Evolutionary conservation across 2,888 invertebrate genomes (phyloP), one percentile per base, ranked within the genome.

Genomic region (Conchocele bisecta): DNA sequence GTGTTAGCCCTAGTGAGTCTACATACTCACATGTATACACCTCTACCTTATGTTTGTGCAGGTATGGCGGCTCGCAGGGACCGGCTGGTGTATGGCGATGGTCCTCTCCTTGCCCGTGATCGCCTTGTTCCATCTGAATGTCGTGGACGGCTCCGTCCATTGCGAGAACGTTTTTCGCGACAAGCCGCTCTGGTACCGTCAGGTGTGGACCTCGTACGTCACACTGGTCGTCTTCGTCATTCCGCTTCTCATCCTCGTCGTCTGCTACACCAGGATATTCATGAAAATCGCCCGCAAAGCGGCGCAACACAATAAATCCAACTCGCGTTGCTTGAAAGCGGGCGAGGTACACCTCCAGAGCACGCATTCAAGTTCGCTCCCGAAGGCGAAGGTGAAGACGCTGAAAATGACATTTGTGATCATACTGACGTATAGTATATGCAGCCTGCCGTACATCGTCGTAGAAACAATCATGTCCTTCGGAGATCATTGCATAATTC

Each of bases 321-420:
- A 82, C 41, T 77, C 78, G 22, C 75, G 79, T 60, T 80, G 75
- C 42, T 81, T 83, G 39, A 88, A 85, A 54, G 84, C 88, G 3
- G 89, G 88, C 5, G 88, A 88, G 68, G 80, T 90, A 26, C 85
- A 86, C 28, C 81, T 89, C 13, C 89, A 88, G 65, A 86, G 87
- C 67, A 89, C 89, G 1, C 84, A 83, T 13, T 89, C 89, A 11
- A 84, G 80, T 26, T 88, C 91, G 0, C 81, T 91, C 24, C 89
- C 90, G 13, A 86, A 84, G 59, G 91, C 91, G 7, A 91, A 90
- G 76, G 83, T 88, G 15, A 91, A 91, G 71, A 91, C 91, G 2
- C 73, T 91, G 29, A 90, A 89, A 74, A 91, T 91, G 90, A 90
- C 91, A 5, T 75, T 90, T 33, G 89, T 90, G 6, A 90, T 91